These are phyloP conservation scores for Gymnocheta viridis DNA, from an alignment of 2,888 invertebrate species.

Conservation along the genomic window DNA sequence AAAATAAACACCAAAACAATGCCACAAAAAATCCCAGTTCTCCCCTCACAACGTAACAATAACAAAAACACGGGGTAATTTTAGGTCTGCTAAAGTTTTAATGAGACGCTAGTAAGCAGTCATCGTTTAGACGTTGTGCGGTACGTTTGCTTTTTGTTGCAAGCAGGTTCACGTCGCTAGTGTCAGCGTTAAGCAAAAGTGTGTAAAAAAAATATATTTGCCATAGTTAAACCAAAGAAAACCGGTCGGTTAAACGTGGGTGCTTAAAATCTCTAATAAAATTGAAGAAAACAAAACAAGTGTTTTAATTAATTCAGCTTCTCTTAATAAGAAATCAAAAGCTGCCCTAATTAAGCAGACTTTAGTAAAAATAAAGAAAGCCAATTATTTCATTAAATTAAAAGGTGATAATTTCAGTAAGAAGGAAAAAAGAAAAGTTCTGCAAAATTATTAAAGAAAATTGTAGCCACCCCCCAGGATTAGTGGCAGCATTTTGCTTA, in stretches of 20 bases:
- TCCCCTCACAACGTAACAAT: slow-evolving; percentile 33
- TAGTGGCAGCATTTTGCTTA: slow-evolving; percentile 76
- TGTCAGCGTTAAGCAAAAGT: slow-evolving; percentile 62
- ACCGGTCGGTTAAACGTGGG: slow-evolving; percentile 79
- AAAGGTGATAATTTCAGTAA: slow-evolving; percentile 40
- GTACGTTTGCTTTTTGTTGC: slow-evolving; percentile 65
- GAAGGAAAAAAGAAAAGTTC: slow-evolving; percentile 24
- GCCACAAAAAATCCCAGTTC: slow-evolving; percentile 41
- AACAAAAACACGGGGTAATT: slow-evolving; percentile 52
- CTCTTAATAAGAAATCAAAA: slow-evolving; percentile 20
- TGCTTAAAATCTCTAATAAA: slow-evolving; percentile 23
- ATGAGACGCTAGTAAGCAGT: slow-evolving; percentile 42
- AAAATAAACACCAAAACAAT: slow-evolving; percentile 50
- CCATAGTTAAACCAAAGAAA: slow-evolving; percentile 84
- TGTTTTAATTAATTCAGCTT: slow-evolving; percentile 38
- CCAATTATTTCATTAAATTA: slow-evolving; percentile 1
- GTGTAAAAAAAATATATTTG: slow-evolving; percentile 90
- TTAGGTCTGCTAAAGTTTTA: slow-evolving; percentile 42
- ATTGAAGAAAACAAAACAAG: too few species aligned
- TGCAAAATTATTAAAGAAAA: slow-evolving; percentile 58
- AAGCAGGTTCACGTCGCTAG: slow-evolving; percentile 58
- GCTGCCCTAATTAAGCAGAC: slow-evolving; percentile 52
- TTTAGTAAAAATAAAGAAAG: slow-evolving; percentile 27
- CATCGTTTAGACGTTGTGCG: slow-evolving; percentile 69
- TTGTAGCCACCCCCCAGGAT: slow-evolving; percentile 79